Base-by-base conservation (phyloP, 2,113 vertebrate genomes). In the Lontra canadensis region DNA sequence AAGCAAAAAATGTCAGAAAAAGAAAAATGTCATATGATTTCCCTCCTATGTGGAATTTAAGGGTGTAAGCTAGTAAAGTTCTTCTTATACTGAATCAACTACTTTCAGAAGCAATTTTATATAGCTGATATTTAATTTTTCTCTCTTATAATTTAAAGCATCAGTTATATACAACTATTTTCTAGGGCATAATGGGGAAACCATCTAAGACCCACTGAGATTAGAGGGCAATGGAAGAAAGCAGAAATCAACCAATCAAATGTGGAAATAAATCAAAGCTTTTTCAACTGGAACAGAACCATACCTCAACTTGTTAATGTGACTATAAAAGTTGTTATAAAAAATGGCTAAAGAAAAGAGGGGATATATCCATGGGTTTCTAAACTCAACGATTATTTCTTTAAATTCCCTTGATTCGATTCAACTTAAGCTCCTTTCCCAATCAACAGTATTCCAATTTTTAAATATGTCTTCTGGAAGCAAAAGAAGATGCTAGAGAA, bases 61-160 rank as follows among this genome's bases (percentile, higher is more conserved):
- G 13, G 44, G 87, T 83, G 20, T 76, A 83, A 97, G 87, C 7
- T 59, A 90, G 57, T 94, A 61, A 96, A 93, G 55, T 90, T 79
- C 74, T 31, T 97, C 44, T 61, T 92, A 76, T 65, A 73, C 47
- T 52, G n/a, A 95, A 93, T 79, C 44, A 73, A 79, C 47, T 90
- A 87, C 34, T 84, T 90, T 83, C 12, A 79, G 4, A 92, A 89
- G 23, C 69, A 71, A 79, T 73, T 88, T 74, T 26, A 90, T 10
- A 39, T 63, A 86, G 52, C 15, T 76, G 57, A 92, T 80, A 21
- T 71, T 88, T 92, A 81, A 39, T 69, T n/a, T 81, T 91, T 80
- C 85, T 85, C 44, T 87, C 11, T 63, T 25, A 90, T 81, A 42
- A 59, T 94, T 90, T 95, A 87, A 88, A 93, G 44, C 11, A 9